Evolutionary conservation across 2,797 vertebrate genomes (phyloP).

Genomic region (Peromyscus attwateri): DNA sequence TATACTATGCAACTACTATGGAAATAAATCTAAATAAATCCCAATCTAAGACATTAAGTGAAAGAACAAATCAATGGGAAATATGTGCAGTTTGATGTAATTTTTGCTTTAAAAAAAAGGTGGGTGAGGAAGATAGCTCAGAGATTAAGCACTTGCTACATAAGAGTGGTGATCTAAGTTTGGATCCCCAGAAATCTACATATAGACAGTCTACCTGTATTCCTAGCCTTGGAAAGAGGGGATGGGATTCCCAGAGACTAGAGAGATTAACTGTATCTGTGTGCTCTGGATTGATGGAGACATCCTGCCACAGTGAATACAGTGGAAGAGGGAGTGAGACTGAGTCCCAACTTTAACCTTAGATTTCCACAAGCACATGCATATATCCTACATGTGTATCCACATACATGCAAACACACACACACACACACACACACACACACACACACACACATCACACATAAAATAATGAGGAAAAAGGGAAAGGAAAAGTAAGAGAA

Average conservation of each 20-base stretch:
- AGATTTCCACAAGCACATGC: neutral
- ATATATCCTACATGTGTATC: neutral
- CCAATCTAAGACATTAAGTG: neutral
- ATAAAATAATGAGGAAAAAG: neutral
- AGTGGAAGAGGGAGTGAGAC: neutral
- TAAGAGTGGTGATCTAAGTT: neutral
- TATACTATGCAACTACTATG: neutral
- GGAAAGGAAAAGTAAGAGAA: neutral
- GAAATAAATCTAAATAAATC: neutral
- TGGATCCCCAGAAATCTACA: neutral
- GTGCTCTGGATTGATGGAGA: neutral
- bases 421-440: neutral
- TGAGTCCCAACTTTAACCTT: neutral
- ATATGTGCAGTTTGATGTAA: neutral
- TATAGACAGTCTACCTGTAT: neutral
- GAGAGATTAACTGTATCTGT: neutral
- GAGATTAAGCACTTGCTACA: neutral
- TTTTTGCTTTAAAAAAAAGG: constrained; percentile 26
- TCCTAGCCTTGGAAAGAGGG: neutral
- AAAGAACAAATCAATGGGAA: constrained; percentile 17
- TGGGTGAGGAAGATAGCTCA: neutral
- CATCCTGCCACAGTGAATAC: neutral
- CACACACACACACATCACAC: neutral
- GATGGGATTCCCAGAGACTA: neutral
- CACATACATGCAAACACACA: neutral